Base-by-base conservation (phyloP, 2,888 invertebrate species). In the Cylloceria caligata region DNA sequence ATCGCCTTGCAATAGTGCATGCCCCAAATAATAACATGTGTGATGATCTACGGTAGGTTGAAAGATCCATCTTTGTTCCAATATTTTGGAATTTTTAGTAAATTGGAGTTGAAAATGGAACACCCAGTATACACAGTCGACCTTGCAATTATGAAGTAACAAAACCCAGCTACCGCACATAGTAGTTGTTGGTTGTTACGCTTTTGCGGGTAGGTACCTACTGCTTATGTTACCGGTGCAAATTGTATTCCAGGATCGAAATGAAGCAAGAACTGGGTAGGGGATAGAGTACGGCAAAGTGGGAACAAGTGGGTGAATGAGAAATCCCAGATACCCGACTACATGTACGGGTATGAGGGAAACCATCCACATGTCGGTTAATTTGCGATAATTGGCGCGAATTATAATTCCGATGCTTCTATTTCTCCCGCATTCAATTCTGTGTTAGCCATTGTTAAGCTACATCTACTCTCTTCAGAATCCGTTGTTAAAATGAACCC, bases 351-450 rank as follows among this genome's bases (percentile, higher is more conserved):
- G 24, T 24, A 21, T 24, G 21, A 9, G 52, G 21, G 2, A 52
- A n/a, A n/a, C n/a, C n/a, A n/a, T n/a, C n/a, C n/a, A n/a, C n/a
- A n/a, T 24, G 21, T 52, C 52, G 52, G 24, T 52, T 52, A 52
- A 52, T 52, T 52, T 21, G 21, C 24, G 24, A 52, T 52, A 52
- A 52, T 52, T 52, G 24, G 52, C 52, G 21, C 5, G 52, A 52
- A 24, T 24, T 52, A 16, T 45, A 45, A 3, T 16, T n/a, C 45
- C n/a, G 13, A 11, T 52, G 21, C 24, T 24, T 24, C 52, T 52
- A 24, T 52, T 24, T 52, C 21, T 21, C 52, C 24, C 11, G 0
- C 6, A 9, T 21, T 52, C 52, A 9, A 21, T 24, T 52, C 11
- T 13, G 6, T 52, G 21, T 11, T 52, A 24, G 52, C 11, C 52